Evolutionary conservation across 1,140 invertebrate genomes (phyloP).

Genomic region (Apis laboriosa): DNA sequence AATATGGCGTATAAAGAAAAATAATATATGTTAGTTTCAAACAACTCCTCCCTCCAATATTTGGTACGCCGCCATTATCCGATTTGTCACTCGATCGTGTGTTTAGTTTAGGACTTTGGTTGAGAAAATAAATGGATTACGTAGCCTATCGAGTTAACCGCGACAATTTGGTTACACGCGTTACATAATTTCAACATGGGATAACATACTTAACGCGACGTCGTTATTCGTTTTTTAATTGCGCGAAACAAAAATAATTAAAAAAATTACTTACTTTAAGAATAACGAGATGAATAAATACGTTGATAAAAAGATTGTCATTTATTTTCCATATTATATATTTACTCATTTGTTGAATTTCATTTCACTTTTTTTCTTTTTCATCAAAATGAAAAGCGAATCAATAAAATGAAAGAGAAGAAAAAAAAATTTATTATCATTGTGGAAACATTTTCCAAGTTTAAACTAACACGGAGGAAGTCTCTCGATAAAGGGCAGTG

Average conservation of each 20-base stretch:
- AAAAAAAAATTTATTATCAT: neutral
- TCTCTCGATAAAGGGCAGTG: neutral
- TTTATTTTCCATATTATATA: too few species aligned
- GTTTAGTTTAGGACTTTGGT: constrained; percentile 24
- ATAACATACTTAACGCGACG: neutral
- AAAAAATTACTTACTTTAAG: neutral
- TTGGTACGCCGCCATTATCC: neutral
- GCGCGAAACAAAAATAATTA: neutral
- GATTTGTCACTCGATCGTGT: constrained; percentile 14
- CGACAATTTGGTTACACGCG: constrained; percentile 27
- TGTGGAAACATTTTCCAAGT: neutral
- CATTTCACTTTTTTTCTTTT: too few species aligned
- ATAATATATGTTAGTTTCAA: neutral
- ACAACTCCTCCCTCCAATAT: neutral
- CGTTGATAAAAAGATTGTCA: too few species aligned
- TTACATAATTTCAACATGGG: constrained; percentile 4
- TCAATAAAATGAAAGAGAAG: too few species aligned
- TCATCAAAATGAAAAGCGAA: too few species aligned
- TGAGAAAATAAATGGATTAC: constrained; percentile 37
- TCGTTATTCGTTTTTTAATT: neutral
- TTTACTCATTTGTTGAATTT: neutral
- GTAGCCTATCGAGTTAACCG: constrained; percentile 4
- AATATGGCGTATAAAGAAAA: neutral
- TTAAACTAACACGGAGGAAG: neutral
- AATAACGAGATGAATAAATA: neutral